These are phyloP conservation scores for Enteromius paludinosus DNA, from an alignment of 2,797 vertebrate genomes.

Conservation along the genomic window DNA sequence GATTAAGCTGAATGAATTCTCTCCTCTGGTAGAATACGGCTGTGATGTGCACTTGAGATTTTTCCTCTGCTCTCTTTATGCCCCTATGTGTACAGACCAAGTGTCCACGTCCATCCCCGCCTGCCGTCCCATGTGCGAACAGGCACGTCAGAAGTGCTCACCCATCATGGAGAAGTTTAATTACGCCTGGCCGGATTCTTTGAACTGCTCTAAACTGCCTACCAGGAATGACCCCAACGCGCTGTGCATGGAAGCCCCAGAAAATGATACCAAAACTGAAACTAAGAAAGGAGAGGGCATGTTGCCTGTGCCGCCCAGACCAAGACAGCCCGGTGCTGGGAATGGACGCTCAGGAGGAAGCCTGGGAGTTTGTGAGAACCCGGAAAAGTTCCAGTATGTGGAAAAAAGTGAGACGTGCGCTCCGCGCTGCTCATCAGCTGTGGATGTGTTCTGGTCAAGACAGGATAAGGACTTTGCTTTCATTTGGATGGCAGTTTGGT, in stretches of 20 bases:
- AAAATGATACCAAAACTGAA: constrained; percentile 88
- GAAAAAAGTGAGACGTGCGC: constrained; percentile 93
- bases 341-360: constrained; percentile 62
- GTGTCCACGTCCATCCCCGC: constrained; percentile 96
- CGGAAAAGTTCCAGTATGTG: constrained; percentile 94
- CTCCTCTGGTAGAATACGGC: constrained; percentile 93
- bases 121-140: constrained; percentile 98
- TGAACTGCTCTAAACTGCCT: constrained; percentile 92
- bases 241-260: constrained; percentile 97
- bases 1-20: constrained; percentile 93
- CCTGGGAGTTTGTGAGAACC: constrained; percentile 85
- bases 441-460: constrained; percentile 95
- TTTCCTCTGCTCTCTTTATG: constrained; percentile 98
- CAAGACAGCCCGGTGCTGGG: constrained; percentile 72
- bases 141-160: constrained; percentile 90
- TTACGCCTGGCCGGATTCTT: constrained; percentile 95
- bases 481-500: constrained; percentile 98
- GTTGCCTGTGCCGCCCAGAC: constrained; percentile 82
- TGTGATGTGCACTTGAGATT: constrained; percentile 96
- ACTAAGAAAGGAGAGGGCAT: constrained; percentile 85
- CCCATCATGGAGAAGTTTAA: constrained; percentile 98
- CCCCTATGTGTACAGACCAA: constrained; percentile 97
- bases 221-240: constrained; percentile 95
- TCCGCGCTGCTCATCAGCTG: constrained; percentile 87
- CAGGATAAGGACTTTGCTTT: constrained; percentile 97